Conservation (phyloP, 2,888 invertebrate species). For the Ypsolopha scabrella region DNA sequence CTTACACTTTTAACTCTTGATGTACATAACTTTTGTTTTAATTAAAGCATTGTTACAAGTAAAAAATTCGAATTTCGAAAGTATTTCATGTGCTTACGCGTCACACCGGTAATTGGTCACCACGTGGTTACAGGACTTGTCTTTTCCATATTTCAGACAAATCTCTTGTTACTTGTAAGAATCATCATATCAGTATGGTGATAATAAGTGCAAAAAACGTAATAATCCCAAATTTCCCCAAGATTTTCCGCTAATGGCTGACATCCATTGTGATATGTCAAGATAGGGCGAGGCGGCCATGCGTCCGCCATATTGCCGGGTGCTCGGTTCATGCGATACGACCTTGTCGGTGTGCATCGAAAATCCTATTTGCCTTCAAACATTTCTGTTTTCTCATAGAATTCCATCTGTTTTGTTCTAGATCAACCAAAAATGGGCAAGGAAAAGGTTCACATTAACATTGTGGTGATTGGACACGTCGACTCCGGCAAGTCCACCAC, state of each 20-base stretch:
- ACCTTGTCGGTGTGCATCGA: constrained; percentile 53
- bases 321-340: constrained; percentile 49
- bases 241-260: constrained; percentile 38
- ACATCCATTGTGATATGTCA: constrained; percentile 65
- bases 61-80: constrained; percentile 7
- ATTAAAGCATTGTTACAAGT: background rate
- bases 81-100: constrained; percentile 53
- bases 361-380: background rate
- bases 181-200: background rate
- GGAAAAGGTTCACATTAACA: constrained; percentile 99
- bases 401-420: constrained; percentile 40
- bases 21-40: background rate
- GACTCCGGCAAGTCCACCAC: constrained; percentile 99
- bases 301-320: constrained; percentile 69
- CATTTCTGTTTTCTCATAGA: constrained; percentile 14
- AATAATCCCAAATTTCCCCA: background rate
- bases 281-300: constrained; percentile 70
- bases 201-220: background rate
- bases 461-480: constrained; percentile 99
- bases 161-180: background rate
- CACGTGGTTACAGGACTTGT: constrained; percentile 54
- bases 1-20: background rate
- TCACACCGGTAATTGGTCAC: constrained; percentile 53
- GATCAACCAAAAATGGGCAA: constrained; percentile 88
- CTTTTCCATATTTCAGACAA: constrained; percentile 21